phyloP scores from a whole-genome alignment of 2,888 invertebrate species.

The Agrochola lota region DNA sequence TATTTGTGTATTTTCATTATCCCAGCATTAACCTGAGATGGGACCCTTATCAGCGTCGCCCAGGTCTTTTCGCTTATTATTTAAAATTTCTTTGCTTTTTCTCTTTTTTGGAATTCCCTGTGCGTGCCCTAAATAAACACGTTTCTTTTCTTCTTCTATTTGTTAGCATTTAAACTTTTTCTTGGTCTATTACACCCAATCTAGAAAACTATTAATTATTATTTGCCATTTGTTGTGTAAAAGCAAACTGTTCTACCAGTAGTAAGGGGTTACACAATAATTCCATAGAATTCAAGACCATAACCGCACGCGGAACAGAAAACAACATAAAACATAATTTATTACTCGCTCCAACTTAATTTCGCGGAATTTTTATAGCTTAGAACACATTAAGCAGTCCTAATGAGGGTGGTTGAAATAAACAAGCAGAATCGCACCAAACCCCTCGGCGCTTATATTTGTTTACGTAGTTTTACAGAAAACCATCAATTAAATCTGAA shows the following conservation, averaged over 20 bases:
- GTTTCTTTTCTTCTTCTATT: not conserved
- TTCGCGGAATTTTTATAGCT: slow-evolving; percentile 61
- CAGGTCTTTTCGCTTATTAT: not conserved
- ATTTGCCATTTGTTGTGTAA: not conserved
- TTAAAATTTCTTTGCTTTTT: not conserved
- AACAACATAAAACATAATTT: slow-evolving; percentile 55
- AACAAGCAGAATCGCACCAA: slow-evolving; percentile 46
- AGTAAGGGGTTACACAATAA: slow-evolving; percentile 6
- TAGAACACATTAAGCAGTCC: slow-evolving; percentile 61
- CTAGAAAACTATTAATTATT: not conserved
- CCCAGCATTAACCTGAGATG: not conserved
- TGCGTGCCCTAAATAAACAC: not conserved
- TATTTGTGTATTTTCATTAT: not conserved
- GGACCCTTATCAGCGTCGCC: not conserved
- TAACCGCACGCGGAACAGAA: slow-evolving; percentile 22
- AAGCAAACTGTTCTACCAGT: not conserved
- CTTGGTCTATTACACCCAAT: not conserved
- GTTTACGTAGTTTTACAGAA: slow-evolving; percentile 48
- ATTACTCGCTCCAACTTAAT: slow-evolving; percentile 58
- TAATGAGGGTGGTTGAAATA: slow-evolving; percentile 62
- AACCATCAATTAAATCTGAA: slow-evolving; percentile 46
- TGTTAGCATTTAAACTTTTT: not conserved
- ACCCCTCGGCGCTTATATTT: slow-evolving; percentile 42
- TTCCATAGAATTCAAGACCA: slow-evolving; percentile 2
- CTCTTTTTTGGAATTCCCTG: not conserved